phyloP scores from a whole-genome alignment of 2,113 vertebrate species.

The Zosterops japonicus region DNA sequence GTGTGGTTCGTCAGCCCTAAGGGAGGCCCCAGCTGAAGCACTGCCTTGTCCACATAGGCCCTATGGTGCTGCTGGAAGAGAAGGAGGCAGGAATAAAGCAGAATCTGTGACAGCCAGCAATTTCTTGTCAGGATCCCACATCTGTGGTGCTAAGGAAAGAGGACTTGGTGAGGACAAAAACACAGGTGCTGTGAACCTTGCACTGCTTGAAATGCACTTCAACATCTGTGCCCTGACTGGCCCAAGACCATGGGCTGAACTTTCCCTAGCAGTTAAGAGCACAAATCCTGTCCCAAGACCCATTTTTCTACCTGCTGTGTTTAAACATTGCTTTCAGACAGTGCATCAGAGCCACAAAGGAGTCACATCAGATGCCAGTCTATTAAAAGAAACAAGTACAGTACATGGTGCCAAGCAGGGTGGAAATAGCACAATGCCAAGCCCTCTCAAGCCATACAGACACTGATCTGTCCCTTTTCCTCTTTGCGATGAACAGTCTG shows the following conservation, averaged over 20 bases:
- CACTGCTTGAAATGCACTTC: background rate
- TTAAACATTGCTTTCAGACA: background rate
- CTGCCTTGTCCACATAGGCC: background rate
- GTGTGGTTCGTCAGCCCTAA: background rate
- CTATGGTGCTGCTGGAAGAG: background rate
- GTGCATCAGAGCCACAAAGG: background rate
- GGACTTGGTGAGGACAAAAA: background rate
- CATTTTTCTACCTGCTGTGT: background rate
- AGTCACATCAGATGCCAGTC: background rate
- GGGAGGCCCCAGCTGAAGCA: background rate
- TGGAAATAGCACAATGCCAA: background rate
- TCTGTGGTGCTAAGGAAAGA: background rate
- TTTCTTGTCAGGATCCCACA: background rate
- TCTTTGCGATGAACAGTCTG: background rate
- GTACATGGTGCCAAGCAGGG: background rate
- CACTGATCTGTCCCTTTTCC: background rate
- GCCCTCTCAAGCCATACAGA: background rate
- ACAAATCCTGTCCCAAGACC: background rate
- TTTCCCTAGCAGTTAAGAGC: background rate
- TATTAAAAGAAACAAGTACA: constrained; percentile 1
- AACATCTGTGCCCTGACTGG: background rate
- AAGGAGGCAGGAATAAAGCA: background rate
- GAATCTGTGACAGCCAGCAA: rapidly evolving
- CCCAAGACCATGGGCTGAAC: rapidly evolving
- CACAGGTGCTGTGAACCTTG: rapidly evolving